A percentile compares a stretch with the other conserved stretches of the same genome.
These are phyloP conservation scores for Atopsyche davidsoni DNA, from an alignment of 1,140 invertebrate species.

Conservation along the genomic window DNA sequence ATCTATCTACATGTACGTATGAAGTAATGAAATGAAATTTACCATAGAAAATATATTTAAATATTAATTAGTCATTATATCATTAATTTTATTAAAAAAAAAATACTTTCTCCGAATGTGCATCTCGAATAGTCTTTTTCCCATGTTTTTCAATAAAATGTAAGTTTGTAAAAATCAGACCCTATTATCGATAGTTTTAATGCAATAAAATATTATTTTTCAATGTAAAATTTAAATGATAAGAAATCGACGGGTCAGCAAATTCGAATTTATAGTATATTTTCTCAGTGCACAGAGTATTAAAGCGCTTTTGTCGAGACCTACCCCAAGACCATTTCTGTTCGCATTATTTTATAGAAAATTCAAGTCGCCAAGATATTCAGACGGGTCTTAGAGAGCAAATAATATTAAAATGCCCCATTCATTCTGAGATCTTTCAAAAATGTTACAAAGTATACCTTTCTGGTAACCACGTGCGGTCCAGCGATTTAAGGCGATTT, in stretches of 20 bases:
- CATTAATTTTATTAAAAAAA: background rate
- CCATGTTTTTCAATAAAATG: background rate
- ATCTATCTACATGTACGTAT: background rate
- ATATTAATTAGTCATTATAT: background rate
- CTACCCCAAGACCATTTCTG: too few species aligned
- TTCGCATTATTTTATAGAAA: too few species aligned
- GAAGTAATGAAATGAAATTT: background rate
- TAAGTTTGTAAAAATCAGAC: conserved; percentile 1
- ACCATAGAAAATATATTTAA: background rate
- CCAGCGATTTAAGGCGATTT: background rate
- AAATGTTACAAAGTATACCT: background rate
- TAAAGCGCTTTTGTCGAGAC: too few species aligned
- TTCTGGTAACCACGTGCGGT: background rate
- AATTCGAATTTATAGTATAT: too few species aligned
- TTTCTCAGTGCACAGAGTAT: too few species aligned
- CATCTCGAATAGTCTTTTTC: background rate
- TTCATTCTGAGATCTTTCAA: background rate
- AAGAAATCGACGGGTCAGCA: too few species aligned
- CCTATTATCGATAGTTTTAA: too few species aligned
- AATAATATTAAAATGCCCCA: background rate
- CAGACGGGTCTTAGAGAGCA: too few species aligned
- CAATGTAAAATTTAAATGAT: too few species aligned
- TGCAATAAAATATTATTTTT: too few species aligned
- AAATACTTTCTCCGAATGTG: background rate
- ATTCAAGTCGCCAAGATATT: too few species aligned